phyloP scores from a whole-genome alignment of 2,113 vertebrate genomes.

The Silurus asotus region DNA sequence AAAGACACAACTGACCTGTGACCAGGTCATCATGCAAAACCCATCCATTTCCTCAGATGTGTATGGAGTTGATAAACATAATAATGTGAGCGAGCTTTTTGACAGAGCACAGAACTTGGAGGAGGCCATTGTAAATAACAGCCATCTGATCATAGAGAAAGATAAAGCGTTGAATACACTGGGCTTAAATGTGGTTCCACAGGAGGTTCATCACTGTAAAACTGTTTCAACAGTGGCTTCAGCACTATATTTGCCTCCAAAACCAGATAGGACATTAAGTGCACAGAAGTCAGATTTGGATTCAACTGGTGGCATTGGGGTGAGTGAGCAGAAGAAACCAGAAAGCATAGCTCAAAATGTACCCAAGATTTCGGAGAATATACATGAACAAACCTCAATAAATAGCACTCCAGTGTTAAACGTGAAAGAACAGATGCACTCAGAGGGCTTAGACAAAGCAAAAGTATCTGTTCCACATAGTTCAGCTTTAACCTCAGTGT shows the following conservation, averaged over 20 bases:
- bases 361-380: constrained; percentile 14
- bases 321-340: background rate
- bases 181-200: constrained; percentile 4
- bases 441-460: background rate
- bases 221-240: background rate
- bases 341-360: background rate
- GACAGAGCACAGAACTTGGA: constrained; percentile 1
- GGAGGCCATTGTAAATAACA: background rate
- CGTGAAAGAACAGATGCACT: background rate
- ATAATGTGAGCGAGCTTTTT: constrained; percentile 22
- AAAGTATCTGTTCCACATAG: background rate
- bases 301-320: background rate
- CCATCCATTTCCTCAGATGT: background rate
- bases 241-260: background rate
- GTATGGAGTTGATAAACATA: constrained; percentile 3
- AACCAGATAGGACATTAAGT: background rate
- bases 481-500: background rate
- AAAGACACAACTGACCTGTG: constrained; percentile 42
- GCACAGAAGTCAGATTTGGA: background rate
- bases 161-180: constrained; percentile 15
- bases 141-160: constrained; percentile 40
- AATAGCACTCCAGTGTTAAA: background rate
- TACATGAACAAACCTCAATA: background rate
- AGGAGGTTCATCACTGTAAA: constrained; percentile 3
- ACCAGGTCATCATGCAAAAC: constrained; percentile 47